A percentile compares a stretch with the other conserved stretches of the same genome.
Evolutionary conservation across 2,888 invertebrate species (phyloP).

Genomic region (Erebia epiphron): DNA sequence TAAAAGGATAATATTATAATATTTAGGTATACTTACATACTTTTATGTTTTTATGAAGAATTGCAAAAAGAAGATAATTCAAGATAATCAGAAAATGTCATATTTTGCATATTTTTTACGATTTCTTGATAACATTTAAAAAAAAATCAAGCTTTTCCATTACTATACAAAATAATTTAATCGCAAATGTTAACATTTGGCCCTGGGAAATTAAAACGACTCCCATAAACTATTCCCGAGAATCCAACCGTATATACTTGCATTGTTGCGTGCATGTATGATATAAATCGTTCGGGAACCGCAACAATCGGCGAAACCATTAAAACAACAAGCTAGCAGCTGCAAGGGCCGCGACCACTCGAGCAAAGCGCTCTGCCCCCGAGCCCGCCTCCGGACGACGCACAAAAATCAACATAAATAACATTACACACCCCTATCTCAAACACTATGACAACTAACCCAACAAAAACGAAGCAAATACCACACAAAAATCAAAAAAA

Average conservation of each 20-base stretch:
- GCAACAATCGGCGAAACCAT: slow-evolving; percentile 72
- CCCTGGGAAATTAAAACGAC: slow-evolving; percentile 54
- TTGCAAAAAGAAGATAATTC: no score
- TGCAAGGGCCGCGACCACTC: slow-evolving; percentile 68
- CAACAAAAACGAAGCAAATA: slow-evolving; percentile 46
- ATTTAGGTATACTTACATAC: no score
- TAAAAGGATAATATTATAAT: no score
- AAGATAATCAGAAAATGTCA: no score
- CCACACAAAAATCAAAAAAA: slow-evolving; percentile 41
- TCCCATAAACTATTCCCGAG: slow-evolving; percentile 57
- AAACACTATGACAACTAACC: slow-evolving; percentile 64
- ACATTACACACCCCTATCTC: slow-evolving; percentile 82
- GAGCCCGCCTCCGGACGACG: slow-evolving; percentile 72
- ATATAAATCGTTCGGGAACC: slow-evolving; percentile 56
- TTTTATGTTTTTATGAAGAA: no score
- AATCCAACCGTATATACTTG: slow-evolving; percentile 46
- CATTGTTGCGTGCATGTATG: slow-evolving; percentile 59
- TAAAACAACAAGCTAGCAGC: slow-evolving; percentile 77
- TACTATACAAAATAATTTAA: not conserved
- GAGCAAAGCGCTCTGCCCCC: slow-evolving; percentile 71
- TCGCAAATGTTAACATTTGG: slow-evolving; percentile 26
- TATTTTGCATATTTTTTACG: no score
- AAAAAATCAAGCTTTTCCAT: not conserved
- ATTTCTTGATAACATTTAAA: no score
- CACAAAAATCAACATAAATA: slow-evolving; percentile 82